Conservation (phyloP, 2,888 invertebrate genomes). For the Proisotoma minuta region DNA sequence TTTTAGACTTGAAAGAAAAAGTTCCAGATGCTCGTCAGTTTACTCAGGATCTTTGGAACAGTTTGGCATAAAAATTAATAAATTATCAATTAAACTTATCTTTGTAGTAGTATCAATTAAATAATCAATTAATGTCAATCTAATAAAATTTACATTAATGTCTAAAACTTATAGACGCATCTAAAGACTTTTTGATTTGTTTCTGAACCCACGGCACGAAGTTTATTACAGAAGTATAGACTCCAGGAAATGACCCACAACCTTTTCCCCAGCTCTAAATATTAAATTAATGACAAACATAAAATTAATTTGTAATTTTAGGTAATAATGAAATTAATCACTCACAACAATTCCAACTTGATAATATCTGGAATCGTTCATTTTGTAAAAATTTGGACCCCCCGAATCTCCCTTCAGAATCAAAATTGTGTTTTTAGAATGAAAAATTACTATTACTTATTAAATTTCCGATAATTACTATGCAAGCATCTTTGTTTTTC, state of each 20-base stretch:
- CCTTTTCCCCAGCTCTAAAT: conserved; percentile 52
- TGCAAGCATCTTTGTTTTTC: conserved; percentile 71
- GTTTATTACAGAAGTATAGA: not conserved
- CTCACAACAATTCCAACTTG: too few species aligned
- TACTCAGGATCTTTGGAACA: not conserved
- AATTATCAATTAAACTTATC: not conserved
- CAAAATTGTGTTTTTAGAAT: too few species aligned
- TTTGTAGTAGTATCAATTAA: not conserved
- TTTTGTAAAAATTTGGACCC: conserved; percentile 81
- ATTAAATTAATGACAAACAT: too few species aligned
- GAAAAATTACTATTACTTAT: too few species aligned
- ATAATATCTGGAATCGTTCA: too few species aligned
- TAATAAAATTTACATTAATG: not conserved
- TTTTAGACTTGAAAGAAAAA: conserved; percentile 33
- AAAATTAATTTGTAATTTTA: too few species aligned
- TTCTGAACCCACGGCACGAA: conserved; percentile 1
- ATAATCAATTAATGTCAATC: not conserved
- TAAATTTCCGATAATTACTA: conserved; percentile 59
- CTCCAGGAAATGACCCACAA: conserved; percentile 24
- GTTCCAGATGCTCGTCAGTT: not conserved
- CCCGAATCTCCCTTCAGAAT: conserved; percentile 76
- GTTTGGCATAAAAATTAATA: not conserved
- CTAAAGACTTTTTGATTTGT: not conserved
- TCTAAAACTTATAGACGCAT: not conserved
- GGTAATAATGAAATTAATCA: too few species aligned